Evolutionary conservation across 2,113 vertebrate genomes (phyloP).

Genomic region (Sarotherodon lohbergeri): DNA sequence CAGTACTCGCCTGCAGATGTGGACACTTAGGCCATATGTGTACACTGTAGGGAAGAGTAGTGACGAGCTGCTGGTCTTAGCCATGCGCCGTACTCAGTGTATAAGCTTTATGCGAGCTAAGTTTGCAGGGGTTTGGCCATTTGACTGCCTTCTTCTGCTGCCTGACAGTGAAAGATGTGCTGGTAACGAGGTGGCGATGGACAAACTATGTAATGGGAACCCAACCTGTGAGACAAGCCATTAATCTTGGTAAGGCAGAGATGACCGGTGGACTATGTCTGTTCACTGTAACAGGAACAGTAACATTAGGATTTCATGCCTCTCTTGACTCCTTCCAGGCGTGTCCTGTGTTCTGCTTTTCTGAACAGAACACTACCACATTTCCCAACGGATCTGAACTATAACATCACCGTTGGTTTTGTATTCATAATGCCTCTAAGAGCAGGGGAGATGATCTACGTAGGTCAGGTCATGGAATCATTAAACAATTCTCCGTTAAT

Average conservation of each 20-base stretch:
- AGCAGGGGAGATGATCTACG: conserved; percentile 28
- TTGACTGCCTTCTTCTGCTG: conserved; percentile 11
- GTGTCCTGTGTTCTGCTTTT: conserved; percentile 42
- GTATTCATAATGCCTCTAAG: conserved; percentile 9
- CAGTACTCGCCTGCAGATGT: neutral
- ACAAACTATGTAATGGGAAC: conserved; percentile 67
- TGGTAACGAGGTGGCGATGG: conserved; percentile 68
- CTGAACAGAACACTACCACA: conserved; percentile 34
- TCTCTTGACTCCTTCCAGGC: conserved; percentile 45
- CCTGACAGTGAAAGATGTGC: conserved; percentile 65
- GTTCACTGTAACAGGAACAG: conserved; percentile 60
- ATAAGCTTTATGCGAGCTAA: conserved; percentile 38
- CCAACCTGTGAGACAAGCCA: conserved; percentile 64
- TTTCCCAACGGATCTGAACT: conserved; percentile 27
- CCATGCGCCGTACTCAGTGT: conserved; percentile 27
- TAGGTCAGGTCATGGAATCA: conserved; percentile 45
- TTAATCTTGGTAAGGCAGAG: conserved; percentile 62
- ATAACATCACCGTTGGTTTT: conserved; percentile 28
- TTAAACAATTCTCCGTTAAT: conserved; percentile 10
- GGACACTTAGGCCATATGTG: neutral
- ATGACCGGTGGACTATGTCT: conserved; percentile 55
- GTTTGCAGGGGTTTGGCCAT: conserved; percentile 18
- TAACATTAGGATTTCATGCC: conserved; percentile 50
- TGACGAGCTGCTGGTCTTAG: conserved; percentile 13
- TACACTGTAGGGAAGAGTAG: neutral